These are phyloP conservation scores for Adineta ricciae DNA, from an alignment of 2,888 invertebrate genomes.

Conservation along the genomic window DNA sequence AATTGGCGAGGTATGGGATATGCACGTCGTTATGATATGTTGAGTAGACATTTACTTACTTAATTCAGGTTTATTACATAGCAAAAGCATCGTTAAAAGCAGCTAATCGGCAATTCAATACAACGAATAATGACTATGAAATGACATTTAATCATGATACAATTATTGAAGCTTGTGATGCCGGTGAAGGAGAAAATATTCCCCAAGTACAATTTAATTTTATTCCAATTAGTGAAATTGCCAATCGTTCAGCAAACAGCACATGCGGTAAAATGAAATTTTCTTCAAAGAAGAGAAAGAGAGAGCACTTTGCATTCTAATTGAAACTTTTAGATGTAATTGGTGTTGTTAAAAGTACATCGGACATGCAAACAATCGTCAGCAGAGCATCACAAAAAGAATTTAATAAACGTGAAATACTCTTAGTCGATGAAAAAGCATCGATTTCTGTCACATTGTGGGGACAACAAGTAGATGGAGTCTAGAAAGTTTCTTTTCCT, in stretches of 20 bases:
- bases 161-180: slow-evolving; percentile 49
- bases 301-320: neutral
- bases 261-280: slow-evolving; percentile 59
- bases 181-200: slow-evolving; percentile 53
- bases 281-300: too few species aligned
- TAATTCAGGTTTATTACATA: slow-evolving; percentile 67
- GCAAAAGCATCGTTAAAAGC: slow-evolving; percentile 73
- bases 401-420: slow-evolving; percentile 75
- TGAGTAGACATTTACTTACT: too few species aligned
- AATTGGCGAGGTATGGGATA: slow-evolving; percentile 52
- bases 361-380: slow-evolving; percentile 64
- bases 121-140: slow-evolving; percentile 84
- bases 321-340: slow-evolving; percentile 63
- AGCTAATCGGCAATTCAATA: slow-evolving; percentile 78
- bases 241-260: slow-evolving; percentile 59
- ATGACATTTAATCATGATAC: slow-evolving; percentile 75
- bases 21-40: neutral
- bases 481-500: neutral
- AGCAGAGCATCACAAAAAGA: slow-evolving; percentile 68
- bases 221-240: slow-evolving; percentile 64
- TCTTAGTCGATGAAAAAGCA: slow-evolving; percentile 71
- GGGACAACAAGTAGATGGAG: slow-evolving; percentile 59
- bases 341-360: slow-evolving; percentile 67
- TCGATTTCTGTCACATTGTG: slow-evolving; percentile 73
- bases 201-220: slow-evolving; percentile 71